Percentiles rank a stretch among this genome's conserved stretches.
Evolutionary conservation across 2,888 invertebrate genomes (phyloP).

Genomic region (Zeuzera pyrina): DNA sequence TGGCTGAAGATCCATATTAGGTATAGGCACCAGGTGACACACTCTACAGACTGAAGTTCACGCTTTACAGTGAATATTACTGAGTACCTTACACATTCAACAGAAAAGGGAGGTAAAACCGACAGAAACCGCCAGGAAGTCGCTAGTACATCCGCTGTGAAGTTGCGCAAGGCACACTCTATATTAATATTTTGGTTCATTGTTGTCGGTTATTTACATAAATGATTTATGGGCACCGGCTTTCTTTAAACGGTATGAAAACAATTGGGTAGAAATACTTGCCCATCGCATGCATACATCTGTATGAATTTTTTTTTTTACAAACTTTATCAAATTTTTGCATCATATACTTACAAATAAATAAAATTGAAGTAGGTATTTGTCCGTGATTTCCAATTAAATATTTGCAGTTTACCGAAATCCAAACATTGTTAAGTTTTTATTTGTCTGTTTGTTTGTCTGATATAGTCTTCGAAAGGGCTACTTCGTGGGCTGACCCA

Average conservation of each 20-base stretch:
- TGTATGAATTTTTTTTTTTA: constrained; percentile 1
- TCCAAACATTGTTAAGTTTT: too few relatives aligned
- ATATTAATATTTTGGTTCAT: constrained; percentile 49
- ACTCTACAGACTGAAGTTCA: not conserved
- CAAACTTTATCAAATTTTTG: too few relatives aligned
- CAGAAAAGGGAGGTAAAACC: constrained; percentile 45
- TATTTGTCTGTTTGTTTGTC: too few relatives aligned
- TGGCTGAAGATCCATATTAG: not conserved
- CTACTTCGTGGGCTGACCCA: too few relatives aligned
- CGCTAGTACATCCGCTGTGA: constrained; percentile 42
- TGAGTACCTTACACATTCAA: constrained; percentile 6
- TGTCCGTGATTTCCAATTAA: too few relatives aligned
- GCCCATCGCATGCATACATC: not conserved
- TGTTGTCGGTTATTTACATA: constrained; percentile 53
- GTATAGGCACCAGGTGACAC: not conserved
- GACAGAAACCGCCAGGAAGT: constrained; percentile 44
- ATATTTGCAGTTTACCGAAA: too few relatives aligned
- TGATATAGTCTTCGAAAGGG: too few relatives aligned
- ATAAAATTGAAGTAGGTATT: too few relatives aligned
- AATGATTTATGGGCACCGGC: constrained; percentile 42
- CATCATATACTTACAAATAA: too few relatives aligned
- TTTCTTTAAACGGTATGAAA: constrained; percentile 23
- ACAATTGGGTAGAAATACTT: not conserved
- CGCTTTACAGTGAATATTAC: not conserved
- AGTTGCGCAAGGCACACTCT: constrained; percentile 36